These are phyloP conservation scores for Choristoneura fumiferana DNA, from an alignment of 1,140 invertebrate species.

Conservation along the genomic window DNA sequence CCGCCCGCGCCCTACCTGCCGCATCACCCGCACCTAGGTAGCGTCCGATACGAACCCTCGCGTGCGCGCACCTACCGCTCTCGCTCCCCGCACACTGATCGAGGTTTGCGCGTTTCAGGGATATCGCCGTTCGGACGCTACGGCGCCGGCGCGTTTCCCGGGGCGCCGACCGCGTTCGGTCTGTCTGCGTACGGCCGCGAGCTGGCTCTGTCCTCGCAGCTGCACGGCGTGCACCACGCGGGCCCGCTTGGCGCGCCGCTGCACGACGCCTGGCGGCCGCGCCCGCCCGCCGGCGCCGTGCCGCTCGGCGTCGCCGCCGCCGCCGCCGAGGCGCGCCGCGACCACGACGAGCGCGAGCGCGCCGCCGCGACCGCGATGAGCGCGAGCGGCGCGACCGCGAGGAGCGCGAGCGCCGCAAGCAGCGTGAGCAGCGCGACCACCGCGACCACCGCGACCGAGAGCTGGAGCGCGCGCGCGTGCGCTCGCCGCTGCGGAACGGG, in stretches of 20 bases:
- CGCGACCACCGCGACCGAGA: constrained; percentile 60
- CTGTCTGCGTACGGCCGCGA: constrained; percentile 85
- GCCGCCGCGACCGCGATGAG: constrained; percentile 85
- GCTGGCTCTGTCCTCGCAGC: constrained; percentile 69
- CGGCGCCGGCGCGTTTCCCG: constrained; percentile 80
- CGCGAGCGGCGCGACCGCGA: constrained; percentile 84
- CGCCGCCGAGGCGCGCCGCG: constrained; percentile 76
- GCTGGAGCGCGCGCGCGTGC: constrained; percentile 79
- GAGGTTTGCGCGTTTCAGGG: constrained; percentile 72
- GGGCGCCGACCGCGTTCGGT: constrained; percentile 79
- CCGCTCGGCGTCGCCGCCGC: constrained; percentile 79
- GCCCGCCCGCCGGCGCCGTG: constrained; percentile 80
- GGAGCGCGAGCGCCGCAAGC: constrained; percentile 74
- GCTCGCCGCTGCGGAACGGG: constrained; percentile 86
- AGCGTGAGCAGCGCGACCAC: constrained; percentile 42
- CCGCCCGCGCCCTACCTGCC: constrained; percentile 79
- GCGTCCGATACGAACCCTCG: constrained; percentile 82
- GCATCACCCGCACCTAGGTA: constrained; percentile 67
- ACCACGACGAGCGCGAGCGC: constrained; percentile 82
- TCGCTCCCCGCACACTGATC: constrained; percentile 58
- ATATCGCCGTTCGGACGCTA: constrained; percentile 89
- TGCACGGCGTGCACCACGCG: constrained; percentile 64
- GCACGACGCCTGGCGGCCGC: constrained; percentile 72
- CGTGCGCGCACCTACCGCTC: constrained; percentile 78
- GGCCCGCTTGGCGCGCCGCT: constrained; percentile 49